A percentile compares a stretch with the other conserved stretches of the same genome.
phyloP scores from a whole-genome alignment of 2,113 vertebrate genomes.

The Alethe castanea region DNA sequence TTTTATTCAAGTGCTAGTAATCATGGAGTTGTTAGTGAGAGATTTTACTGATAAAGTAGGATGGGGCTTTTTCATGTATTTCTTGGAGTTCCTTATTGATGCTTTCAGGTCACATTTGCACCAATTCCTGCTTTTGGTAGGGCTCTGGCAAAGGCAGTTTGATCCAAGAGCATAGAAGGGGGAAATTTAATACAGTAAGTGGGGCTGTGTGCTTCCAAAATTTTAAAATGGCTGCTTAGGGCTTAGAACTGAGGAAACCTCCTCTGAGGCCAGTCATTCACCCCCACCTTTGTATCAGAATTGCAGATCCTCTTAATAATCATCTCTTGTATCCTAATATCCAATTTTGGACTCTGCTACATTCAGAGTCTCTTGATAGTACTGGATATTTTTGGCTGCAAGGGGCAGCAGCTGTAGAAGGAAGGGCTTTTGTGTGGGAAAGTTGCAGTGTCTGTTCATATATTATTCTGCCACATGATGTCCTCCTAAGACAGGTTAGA shows the following conservation, averaged over 20 bases:
- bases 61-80: background rate
- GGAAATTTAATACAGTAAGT: background rate
- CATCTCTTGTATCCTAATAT: background rate
- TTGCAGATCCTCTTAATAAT: background rate
- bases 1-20: background rate
- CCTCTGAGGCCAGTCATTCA: background rate
- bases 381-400: background rate
- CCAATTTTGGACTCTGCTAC: background rate
- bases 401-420: background rate
- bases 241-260: background rate
- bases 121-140: background rate
- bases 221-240: background rate
- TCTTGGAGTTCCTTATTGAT: background rate
- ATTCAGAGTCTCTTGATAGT: background rate
- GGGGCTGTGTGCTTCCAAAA: background rate
- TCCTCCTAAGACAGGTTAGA: conserved; percentile 47
- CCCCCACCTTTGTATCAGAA: background rate
- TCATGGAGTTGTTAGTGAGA: background rate
- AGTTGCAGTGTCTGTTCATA: background rate
- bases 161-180: background rate
- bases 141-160: background rate
- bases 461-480: conserved; percentile 57
- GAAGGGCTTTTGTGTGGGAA: background rate
- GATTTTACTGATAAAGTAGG: background rate
- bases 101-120: background rate